Evolutionary conservation across 1,140 invertebrate species (phyloP), one percentile per base, ranked within the genome.

Genomic region (Drosophila bifasciata): DNA sequence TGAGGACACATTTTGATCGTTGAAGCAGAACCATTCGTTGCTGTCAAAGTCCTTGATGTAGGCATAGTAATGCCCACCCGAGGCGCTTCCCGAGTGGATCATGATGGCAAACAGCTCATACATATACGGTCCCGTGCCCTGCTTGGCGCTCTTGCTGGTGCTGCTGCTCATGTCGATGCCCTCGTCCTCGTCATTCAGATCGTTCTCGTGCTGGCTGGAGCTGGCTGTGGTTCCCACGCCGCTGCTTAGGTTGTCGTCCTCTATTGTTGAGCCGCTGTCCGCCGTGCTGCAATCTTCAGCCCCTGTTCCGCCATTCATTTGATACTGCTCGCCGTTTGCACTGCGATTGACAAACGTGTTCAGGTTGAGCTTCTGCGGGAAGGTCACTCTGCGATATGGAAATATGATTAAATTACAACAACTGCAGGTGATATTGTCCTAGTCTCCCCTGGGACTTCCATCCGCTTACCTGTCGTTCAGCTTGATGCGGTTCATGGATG

Each of bases 31-130:
- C 97, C 97, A 97, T 68, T 95, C 92, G 15, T 94, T 92, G 32
- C 93, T 95, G 44, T 93, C 92, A 49, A 97, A 96, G 88, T 97
- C 97, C 93, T 97, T 98, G 44, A 98, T 97, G 77, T 98, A 98
- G 16, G 97, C 97, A 91, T 97, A 98, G 92, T 98, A 98, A 92
- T 98, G 97, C 1, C 97, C 97, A 25, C 97, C 97, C 45, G 95
- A 96, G 0, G 97, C 97, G 92, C 96, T 97, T 6, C 97, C 97
- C 32, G 96, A 97, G 92, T 98, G 97, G 53, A 98, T 96, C 96
- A 98, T 97, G 39, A 98, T 97, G 9, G 96, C 97, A 90, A 97
- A 98, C 13, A 98, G 92, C 90, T 98, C 96, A 92, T 98, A 98
- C 9, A 95, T 91, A 90, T 96, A 96, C 1, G 95, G 95, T 13